Base-by-base conservation (phyloP, 2,797 vertebrate genomes). In the Gambelia wislizenii region DNA sequence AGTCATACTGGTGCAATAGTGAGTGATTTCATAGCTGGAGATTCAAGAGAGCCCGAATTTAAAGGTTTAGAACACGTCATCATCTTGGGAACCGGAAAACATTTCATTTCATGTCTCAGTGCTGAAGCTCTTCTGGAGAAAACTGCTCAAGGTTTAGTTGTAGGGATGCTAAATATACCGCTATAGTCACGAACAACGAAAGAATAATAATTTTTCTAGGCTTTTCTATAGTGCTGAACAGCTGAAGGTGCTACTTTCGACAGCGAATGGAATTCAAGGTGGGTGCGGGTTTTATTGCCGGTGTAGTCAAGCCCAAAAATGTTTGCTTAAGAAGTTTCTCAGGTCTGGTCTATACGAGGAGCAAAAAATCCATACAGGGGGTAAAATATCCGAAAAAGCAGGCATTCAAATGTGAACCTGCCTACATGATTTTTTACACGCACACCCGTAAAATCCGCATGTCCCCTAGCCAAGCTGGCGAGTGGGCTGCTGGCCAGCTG, bases 1-100 rank as follows among this genome's bases (percentile, higher is more conserved):
- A 70, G 56, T 22, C 67, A 72, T 64, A 67, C 89, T 86, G 82
- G 69, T 76, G 78, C 78, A 89, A 89, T 70, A 75, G 22, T 74
- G 61, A 70, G 69, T 75, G 77, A 81, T n/a, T 86, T 86, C 69
- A 74, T 7, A 67, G 20, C 52, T 82, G 56, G 42, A 25, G 36
- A 81, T 30, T 76, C 6, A 36, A 76, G 8, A 54, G 7, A n/a
- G 61, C 7, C 72, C 59, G 36, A 8, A 75, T 75, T 82, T 33
- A 76, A 75, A 75, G 47, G 30, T 59, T 30, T 61, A 75, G 9
- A 74, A 72, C 56, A 44, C 3, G 42, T 30, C 22, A 80, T 64
- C 27, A 25, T n/a, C n/a, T n/a, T n/a, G 49, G 44, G 72, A 85
- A 85, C 47, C 74, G 47, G n/a, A 85, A 89, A 87, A 83, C 54